These are phyloP conservation scores for Dissostichus mawsoni DNA, from an alignment of 2,113 vertebrate genomes.

Conservation along the genomic window DNA sequence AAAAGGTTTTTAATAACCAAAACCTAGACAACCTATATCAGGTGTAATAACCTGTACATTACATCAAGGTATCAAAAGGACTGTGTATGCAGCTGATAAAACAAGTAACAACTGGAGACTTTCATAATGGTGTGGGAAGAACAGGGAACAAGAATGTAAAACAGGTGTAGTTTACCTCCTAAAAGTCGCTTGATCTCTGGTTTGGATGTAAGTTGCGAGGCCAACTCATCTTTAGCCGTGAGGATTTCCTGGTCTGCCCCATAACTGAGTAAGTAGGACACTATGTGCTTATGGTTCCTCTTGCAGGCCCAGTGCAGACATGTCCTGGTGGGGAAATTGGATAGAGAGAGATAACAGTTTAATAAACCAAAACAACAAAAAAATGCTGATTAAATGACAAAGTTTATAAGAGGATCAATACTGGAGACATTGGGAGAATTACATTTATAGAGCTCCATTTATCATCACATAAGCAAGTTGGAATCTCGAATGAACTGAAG, in stretches of 20 bases:
- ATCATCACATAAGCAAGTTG: not conserved
- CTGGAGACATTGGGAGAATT: not conserved
- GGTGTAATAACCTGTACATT: not conserved
- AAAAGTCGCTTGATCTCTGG: constrained; percentile 92
- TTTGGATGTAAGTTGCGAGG: constrained; percentile 92
- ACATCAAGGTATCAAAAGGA: not conserved
- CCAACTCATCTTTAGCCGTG: constrained; percentile 93
- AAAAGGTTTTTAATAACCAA: not conserved
- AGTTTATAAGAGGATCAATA: not conserved
- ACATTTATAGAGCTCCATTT: not conserved
- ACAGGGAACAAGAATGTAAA: not conserved
- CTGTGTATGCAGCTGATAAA: not conserved
- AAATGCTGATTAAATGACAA: not conserved
- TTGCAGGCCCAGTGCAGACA: constrained; percentile 99
- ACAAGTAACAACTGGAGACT: not conserved
- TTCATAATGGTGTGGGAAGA: not conserved
- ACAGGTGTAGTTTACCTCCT: constrained; percentile 86
- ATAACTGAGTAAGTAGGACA: constrained; percentile 90
- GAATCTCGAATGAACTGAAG: not conserved
- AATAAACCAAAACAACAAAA: not conserved
- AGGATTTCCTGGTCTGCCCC: constrained; percentile 95
- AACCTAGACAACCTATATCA: not conserved
- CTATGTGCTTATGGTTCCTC: constrained; percentile 92
- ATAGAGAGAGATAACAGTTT: constrained; percentile 10
- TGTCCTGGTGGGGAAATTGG: constrained; percentile 85